Base-by-base conservation (phyloP, 2,797 vertebrate genomes). In the Falco naumanni region DNA sequence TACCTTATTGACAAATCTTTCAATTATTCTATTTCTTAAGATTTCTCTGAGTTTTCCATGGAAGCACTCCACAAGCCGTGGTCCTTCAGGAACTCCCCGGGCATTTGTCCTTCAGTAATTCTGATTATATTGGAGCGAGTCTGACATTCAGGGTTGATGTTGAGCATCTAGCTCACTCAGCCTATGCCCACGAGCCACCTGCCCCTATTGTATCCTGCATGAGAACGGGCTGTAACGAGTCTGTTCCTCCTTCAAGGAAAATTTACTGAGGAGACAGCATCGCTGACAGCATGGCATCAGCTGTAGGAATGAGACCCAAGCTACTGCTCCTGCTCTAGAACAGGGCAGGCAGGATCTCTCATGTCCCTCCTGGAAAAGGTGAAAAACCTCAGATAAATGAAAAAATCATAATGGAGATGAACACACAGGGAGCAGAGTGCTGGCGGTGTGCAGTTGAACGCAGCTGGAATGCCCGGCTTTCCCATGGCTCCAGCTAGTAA, bases 381-480 rank as follows among this genome's bases (percentile, higher is more conserved):
- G 43, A 71, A 89, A 89, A 90, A 79, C 7, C 6, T n/a, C 13
- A 25, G 16, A 39, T 13, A 51, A 91, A 64, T 16, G 15, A 22
- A 80, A 72, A 82, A 74, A 21, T 5, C 28, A 18, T 17, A 48
- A 50, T 17, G 59, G 19, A 74, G 48, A 54, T 75, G 17, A 61
- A 28, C 3, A 25, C 0, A 1, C 15, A 57, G 33, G 31, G n/a
- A 65, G 64, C 17, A 71, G 34, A 33, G 9, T 26, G 31, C n/a
- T 72, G 47, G 29, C 0, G 0, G 10, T 2, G 3, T 12, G 16
- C 24, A n/a, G n/a, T n/a, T 84, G 61, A 29, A 29, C 3, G 1
- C 28, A 48, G n/a, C 29, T 81, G 56, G 53, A 79, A 69, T 34
- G 33, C 48, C 25, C 0, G 0, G 18, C 14, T 90, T 70, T 70